phyloP scores from a whole-genome alignment of 2,888 invertebrate genomes.

The Himalopsyche japonica region DNA sequence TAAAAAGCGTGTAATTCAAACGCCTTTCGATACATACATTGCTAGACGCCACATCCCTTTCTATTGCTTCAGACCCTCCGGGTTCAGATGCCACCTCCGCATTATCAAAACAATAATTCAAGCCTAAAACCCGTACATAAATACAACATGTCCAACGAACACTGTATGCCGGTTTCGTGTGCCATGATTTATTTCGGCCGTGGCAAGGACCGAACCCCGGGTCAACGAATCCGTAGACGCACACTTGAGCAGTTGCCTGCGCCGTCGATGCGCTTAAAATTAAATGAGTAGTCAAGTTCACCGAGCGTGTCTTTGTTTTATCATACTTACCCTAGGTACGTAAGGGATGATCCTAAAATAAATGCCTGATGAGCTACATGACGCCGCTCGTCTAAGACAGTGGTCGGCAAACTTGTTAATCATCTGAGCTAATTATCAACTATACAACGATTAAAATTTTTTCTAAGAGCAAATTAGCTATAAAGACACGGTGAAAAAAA shows the following conservation, averaged over 20 bases:
- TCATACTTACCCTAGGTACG: neutral
- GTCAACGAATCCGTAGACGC: constrained; percentile 25
- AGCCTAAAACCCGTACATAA: neutral
- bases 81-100: neutral
- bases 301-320: neutral
- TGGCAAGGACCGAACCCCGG: constrained; percentile 23
- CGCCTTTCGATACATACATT: no score
- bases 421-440: no score
- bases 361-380: no score
- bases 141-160: neutral
- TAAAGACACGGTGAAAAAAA: no score
- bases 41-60: no score
- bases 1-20: neutral
- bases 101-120: neutral
- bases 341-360: no score
- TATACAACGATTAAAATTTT: no score
- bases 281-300: neutral
- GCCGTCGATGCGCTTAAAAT: neutral
- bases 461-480: no score
- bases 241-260: neutral
- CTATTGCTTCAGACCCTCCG: neutral
- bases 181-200: constrained; percentile 17
- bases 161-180: neutral
- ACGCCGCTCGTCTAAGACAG: no score
- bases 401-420: no score